Percentiles rank a stretch among this genome's conserved stretches.
phyloP scores from a whole-genome alignment of 2,888 invertebrate species.

The Abscondita cerata region DNA sequence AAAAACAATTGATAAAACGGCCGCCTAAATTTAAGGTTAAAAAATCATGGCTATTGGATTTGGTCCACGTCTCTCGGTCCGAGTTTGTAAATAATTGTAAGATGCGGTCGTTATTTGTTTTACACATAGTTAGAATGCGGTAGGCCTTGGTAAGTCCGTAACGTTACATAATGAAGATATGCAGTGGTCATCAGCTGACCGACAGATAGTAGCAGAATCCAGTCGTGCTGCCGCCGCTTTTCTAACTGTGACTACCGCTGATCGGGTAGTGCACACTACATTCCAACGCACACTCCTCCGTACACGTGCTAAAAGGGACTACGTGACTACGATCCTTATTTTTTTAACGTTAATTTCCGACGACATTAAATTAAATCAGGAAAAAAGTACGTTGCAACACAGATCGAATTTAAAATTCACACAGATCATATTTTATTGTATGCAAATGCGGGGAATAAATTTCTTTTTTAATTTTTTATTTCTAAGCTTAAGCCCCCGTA shows the following conservation, averaged over 20 bases:
- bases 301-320: conserved; percentile 47
- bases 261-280: conserved; percentile 38
- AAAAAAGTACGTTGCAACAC: too few relatives aligned
- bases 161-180: conserved; percentile 31
- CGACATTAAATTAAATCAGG: too few relatives aligned
- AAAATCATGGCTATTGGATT: too few relatives aligned
- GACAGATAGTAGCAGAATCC: conserved; percentile 32
- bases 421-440: conserved; percentile 56
- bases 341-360: too few relatives aligned
- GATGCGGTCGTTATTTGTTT: too few relatives aligned
- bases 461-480: conserved; percentile 34
- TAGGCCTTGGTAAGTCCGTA: conserved; percentile 28
- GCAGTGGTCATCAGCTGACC: conserved; percentile 33
- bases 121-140: conserved; percentile 20
- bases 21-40: too few relatives aligned
- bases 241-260: conserved; percentile 23
- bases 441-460: conserved; percentile 53
- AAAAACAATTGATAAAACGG: too few relatives aligned
- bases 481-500: too few relatives aligned
- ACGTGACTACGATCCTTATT: conserved; percentile 38
- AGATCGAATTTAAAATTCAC: conserved; percentile 54
- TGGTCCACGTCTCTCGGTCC: too few relatives aligned
- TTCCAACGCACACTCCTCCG: conserved; percentile 48
- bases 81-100: too few relatives aligned
- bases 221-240: conserved; percentile 17